A percentile compares a stretch with the other conserved stretches of the same genome.
Conservation (phyloP, 2,113 vertebrate species). For the Noturus placidus region DNA sequence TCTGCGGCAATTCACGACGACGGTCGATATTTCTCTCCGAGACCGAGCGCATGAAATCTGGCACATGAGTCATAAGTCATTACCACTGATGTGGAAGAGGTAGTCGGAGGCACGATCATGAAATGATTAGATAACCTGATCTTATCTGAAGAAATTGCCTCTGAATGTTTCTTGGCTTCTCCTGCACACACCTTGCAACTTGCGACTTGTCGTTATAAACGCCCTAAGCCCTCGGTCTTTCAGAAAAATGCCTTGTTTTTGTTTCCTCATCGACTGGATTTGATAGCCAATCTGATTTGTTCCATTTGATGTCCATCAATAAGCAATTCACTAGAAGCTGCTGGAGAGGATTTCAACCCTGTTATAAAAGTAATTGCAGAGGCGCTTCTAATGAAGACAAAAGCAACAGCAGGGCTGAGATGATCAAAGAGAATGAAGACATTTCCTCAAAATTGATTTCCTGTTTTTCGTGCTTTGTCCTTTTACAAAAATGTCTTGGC, state of each 20-base stretch:
- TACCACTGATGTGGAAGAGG: constrained; percentile 13
- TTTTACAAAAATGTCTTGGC: background rate
- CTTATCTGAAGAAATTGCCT: background rate
- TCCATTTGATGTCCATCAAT: constrained; percentile 53
- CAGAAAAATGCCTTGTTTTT: constrained; percentile 50
- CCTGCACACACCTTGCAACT: background rate
- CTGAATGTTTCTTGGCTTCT: background rate
- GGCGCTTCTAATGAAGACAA: constrained; percentile 57
- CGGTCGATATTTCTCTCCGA: background rate
- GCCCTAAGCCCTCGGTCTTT: constrained; percentile 37
- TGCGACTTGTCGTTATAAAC: background rate
- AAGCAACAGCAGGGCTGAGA: constrained; percentile 48
- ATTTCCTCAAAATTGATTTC: constrained; percentile 53
- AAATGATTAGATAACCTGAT: constrained; percentile 16
- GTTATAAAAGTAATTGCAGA: constrained; percentile 34
- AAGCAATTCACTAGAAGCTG: constrained; percentile 43
- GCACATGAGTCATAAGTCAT: constrained; percentile 20
- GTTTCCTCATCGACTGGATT: constrained; percentile 34
- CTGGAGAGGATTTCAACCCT: constrained; percentile 13
- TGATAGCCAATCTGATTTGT: constrained; percentile 45
- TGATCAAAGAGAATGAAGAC: constrained; percentile 49
- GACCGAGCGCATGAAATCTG: background rate
- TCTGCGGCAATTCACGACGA: constrained; percentile 18
- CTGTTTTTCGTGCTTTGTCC: constrained; percentile 10
- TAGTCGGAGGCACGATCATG: background rate